Base-by-base conservation (phyloP, 2,113 vertebrate species). In the Nycticebus coucang region DNA sequence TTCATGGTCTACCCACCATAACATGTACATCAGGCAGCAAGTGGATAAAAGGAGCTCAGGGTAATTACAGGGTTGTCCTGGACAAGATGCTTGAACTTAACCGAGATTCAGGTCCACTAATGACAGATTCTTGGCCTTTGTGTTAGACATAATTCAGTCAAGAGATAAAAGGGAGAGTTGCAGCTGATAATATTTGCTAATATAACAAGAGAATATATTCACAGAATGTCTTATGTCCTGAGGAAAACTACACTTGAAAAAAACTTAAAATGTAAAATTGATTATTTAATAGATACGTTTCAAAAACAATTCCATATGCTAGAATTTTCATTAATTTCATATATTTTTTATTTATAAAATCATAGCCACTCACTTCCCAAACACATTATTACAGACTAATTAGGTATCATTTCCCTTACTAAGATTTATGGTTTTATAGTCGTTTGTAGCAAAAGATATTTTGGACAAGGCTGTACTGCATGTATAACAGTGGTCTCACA, bases 81-180 rank as follows among this genome's bases (percentile, higher is more conserved):
- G 91, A 97, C 69, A 90, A 95, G 91, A 57, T 60, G 41, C 72
- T 64, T 91, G 78, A 89, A 95, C 77, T 37, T 95, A 94, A 95
- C 74, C 85, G 71, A 91, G 50, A 86, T 75, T 71, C 79, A 53
- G 41, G 64, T 82, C 64, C 30, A 77, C 59, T 71, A 62, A 33
- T 92, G 92, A 91, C 90, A 97, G 62, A 77, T 91, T 93, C 50
- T 71, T 93, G 75, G 59, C 45, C 83, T 89, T 69, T 80, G 33
- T 53, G 74, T 89, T 19, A 14, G 64, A 33, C 37, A 7, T 72
- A 53, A 89, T 84, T 66, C 22, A 28, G 30, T 19, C 62, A 3
- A 95, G 64, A 62, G 59, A 85, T 1, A 35, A 35, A 69, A 0
- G 2, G 30, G 60, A 83, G 71, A 81, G 19, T 13, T 60, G 19